Percentiles rank a stretch among this genome's conserved stretches.
Conservation (phyloP, 35 echinoderm and acorn worm genomes). For the Chiridota heheva region DNA sequence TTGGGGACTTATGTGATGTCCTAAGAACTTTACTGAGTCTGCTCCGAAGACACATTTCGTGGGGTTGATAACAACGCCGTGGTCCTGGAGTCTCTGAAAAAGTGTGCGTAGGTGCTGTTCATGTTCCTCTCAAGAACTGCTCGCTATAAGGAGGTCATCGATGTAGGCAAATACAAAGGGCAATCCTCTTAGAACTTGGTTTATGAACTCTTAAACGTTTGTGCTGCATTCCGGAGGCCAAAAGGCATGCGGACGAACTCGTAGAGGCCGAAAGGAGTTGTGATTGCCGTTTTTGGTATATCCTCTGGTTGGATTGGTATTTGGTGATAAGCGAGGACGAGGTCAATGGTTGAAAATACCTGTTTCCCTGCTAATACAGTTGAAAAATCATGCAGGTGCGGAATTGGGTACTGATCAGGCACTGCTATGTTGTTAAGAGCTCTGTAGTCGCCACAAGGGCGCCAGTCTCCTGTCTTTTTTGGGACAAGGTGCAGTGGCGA, state of each 20-base stretch:
- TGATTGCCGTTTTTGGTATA: constrained; percentile 50
- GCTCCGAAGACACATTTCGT: constrained; percentile 44
- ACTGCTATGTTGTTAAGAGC: constrained; percentile 36
- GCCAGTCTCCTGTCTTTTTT: constrained; percentile 46
- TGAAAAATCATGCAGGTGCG: constrained; percentile 53
- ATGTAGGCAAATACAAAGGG: constrained; percentile 57
- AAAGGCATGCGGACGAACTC: constrained; percentile 67
- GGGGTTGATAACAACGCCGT: constrained; percentile 54
- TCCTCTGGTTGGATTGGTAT: constrained; percentile 36
- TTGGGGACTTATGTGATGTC: constrained; percentile 16
- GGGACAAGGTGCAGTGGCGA: constrained; percentile 60
- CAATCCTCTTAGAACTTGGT: constrained; percentile 32
- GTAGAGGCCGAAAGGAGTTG: constrained; percentile 65
- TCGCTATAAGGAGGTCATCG: constrained; percentile 58
- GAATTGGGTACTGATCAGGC: constrained; percentile 49
- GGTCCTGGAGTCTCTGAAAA: constrained; percentile 20
- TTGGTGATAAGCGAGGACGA: constrained; percentile 45
- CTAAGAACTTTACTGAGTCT: neutral
- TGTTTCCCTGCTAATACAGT: constrained; percentile 8
- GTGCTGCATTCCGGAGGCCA: constrained; percentile 43
- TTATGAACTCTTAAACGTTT: constrained; percentile 66
- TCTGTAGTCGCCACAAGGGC: too few relatives aligned
- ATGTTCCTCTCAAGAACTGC: constrained; percentile 24
- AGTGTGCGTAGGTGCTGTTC: constrained; percentile 22
- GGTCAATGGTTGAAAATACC: constrained; percentile 44